phyloP scores from a whole-genome alignment of 2,113 vertebrate species.

The Peromyscus polionotus region DNA sequence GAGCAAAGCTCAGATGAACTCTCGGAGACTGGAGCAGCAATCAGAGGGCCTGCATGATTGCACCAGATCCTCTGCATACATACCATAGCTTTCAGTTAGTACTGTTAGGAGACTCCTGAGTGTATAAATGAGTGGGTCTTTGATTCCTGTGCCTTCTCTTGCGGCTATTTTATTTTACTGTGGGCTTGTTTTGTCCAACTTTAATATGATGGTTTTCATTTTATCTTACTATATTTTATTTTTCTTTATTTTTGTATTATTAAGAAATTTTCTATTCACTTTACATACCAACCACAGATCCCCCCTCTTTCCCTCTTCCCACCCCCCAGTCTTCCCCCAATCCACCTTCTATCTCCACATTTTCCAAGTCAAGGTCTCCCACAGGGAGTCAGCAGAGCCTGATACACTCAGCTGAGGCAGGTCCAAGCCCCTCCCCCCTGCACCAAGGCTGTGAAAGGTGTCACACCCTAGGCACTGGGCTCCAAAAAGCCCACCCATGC shows the following conservation, averaged over 20 bases:
- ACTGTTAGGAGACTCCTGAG: not conserved
- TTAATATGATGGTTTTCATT: not conserved
- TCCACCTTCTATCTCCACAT: no score
- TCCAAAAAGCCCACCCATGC: no score
- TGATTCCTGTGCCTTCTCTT: not conserved
- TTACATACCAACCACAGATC: no score
- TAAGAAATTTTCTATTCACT: no score
- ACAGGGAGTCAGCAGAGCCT: no score
- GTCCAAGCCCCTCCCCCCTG: no score
- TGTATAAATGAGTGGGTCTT: not conserved
- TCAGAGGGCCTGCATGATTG: not conserved
- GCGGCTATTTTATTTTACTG: not conserved
- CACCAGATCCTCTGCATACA: not conserved
- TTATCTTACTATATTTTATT: not conserved
- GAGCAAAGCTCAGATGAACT: not conserved
- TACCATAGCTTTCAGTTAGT: not conserved
- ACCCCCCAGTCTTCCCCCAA: no score
- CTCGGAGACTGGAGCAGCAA: not conserved
- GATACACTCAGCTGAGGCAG: no score
- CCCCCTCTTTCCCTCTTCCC: no score
- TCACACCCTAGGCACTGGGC: no score
- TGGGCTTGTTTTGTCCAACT: not conserved
- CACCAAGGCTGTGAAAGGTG: no score
- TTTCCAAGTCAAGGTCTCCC: no score
- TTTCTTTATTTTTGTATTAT: not conserved